Base-by-base conservation (phyloP, 2,797 vertebrate species). In the Channa striata region DNA sequence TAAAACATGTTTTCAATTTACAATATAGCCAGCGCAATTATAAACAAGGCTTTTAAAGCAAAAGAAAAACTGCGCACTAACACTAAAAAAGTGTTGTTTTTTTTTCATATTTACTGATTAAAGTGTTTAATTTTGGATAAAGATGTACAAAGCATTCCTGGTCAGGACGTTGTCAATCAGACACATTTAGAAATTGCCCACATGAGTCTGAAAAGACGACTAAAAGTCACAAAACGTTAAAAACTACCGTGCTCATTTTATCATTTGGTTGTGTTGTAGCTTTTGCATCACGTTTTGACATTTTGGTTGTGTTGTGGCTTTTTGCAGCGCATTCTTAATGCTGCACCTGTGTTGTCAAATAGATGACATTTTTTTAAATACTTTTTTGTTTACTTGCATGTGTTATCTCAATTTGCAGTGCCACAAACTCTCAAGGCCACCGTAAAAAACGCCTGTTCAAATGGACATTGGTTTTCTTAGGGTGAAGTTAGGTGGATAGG, bases 41-140 rank as follows among this genome's bases (percentile, higher is more conserved):
- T 17, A 48, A 20, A 44, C 20, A 57, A 34, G 11, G 39, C 42
- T 44, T 46, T 36, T 30, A 14, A 19, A 16, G 8, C n/a, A n/a
- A 11, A 23, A 36, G 33, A 21, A 7, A n/a, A 16, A 1, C 1
- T 11, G 2, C 40, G 19, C 30, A 46, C 13, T 17, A 13, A 34
- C 48, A 40, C 13, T n/a, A n/a, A n/a, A n/a, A n/a, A 16, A 30
- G n/a, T 33, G 37, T 52, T 25, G 46, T 59, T 51, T 49, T 71
- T 43, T 57, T 50, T 23, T 14, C n/a, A n/a, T n/a, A n/a, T n/a
- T 34, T 5, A 36, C 7, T 8, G 34, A 36, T 11, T 36, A 36
- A 8, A 36, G 7, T 2, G 7, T 11, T 36, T 8, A 8, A 36
- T 36, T 4, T 16, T n/a, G 19, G 30, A 16, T 25, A 1, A 20